Evolutionary conservation across 37 sponge, comb jelly and placozoan genomes (phyloP).

Genomic region (Hormiphora californensis): DNA sequence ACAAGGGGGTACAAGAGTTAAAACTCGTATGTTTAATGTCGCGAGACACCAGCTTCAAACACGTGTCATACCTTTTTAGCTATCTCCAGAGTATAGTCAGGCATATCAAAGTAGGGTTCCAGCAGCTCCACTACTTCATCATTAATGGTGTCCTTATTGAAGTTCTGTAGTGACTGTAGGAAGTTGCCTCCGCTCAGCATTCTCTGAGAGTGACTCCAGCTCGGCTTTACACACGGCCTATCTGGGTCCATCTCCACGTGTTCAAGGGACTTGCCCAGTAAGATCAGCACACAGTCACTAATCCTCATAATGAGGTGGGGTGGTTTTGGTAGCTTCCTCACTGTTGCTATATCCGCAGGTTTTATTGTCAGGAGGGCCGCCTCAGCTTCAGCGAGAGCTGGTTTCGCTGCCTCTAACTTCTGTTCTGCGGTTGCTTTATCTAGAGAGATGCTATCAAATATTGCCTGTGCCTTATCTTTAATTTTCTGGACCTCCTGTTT

Average conservation of each 20-base stretch:
- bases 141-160: conserved; percentile 93
- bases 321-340: conserved; percentile 57
- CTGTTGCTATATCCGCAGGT: conserved; percentile 56
- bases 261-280: conserved; percentile 16
- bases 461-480: conserved; percentile 96
- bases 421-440: conserved; percentile 82
- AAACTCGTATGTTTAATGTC: no score
- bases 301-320: conserved; percentile 61
- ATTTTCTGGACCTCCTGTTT: conserved; percentile 92
- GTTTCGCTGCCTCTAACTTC: conserved; percentile 84
- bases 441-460: conserved; percentile 87
- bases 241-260: conserved; percentile 44
- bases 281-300: conserved; percentile 55
- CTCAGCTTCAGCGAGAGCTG: conserved; percentile 96
- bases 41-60: no score
- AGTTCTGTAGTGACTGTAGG: conserved; percentile 77
- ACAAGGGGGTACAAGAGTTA: no score
- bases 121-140: conserved; percentile 96
- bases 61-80: conserved; percentile 62
- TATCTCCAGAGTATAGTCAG: conserved; percentile 83
- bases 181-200: conserved; percentile 86
- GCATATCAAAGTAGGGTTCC: conserved; percentile 89
- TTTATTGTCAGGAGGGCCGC: conserved; percentile 68
- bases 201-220: conserved; percentile 53
- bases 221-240: conserved; percentile 51